phyloP scores from a whole-genome alignment of 2,888 invertebrate genomes.

The Noctua janthina region DNA sequence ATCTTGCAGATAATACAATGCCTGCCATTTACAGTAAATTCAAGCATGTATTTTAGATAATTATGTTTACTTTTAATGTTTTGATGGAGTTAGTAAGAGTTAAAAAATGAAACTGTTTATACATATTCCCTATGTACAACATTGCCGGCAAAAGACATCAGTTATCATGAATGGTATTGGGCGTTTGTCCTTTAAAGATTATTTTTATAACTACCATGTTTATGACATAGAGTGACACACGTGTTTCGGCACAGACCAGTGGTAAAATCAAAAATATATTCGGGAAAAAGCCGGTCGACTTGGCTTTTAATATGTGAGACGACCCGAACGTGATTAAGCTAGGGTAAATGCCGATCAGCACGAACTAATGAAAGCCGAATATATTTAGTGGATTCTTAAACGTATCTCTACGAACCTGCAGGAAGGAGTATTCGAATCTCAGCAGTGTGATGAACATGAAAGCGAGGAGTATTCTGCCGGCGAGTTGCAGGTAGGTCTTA shows the following conservation, averaged over 20 bases:
- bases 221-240: neutral
- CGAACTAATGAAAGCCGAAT: neutral
- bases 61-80: neutral
- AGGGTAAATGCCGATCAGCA: neutral
- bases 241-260: no score
- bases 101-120: neutral
- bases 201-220: neutral
- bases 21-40: neutral
- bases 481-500: conserved; percentile 98
- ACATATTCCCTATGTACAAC: neutral
- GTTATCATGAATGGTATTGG: neutral
- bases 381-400: neutral
- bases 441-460: conserved; percentile 99
- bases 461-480: conserved; percentile 98
- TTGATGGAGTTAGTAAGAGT: neutral
- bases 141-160: neutral
- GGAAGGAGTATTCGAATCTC: conserved; percentile 97
- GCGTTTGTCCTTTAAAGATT: neutral
- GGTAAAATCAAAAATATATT: neutral
- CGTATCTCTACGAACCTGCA: conserved; percentile 91
- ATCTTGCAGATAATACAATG: neutral
- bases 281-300: neutral
- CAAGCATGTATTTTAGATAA: neutral
- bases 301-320: neutral
- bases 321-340: neutral